Percentiles rank a stretch among this genome's conserved stretches.
These are phyloP conservation scores for Sebastiscus tertius DNA, from an alignment of 2,797 vertebrate species.

Conservation along the genomic window DNA sequence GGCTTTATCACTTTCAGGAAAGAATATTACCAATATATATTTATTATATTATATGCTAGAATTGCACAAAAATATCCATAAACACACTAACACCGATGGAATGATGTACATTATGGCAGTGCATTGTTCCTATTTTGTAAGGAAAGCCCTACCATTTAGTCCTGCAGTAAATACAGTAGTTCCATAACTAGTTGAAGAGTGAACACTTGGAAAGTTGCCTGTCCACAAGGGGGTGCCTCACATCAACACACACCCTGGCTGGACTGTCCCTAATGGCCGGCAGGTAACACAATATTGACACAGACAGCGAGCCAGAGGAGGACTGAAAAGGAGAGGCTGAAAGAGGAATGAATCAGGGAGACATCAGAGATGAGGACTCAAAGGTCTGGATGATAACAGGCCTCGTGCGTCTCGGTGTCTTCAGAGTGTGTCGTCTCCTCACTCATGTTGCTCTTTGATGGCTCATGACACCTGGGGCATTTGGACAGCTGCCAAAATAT, in stretches of 20 bases:
- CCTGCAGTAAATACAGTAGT: not conserved
- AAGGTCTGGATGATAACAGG: conserved; percentile 56
- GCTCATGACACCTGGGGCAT: conserved; percentile 58
- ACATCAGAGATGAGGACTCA: conserved; percentile 50
- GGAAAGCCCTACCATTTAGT: not conserved
- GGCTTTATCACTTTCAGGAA: not conserved
- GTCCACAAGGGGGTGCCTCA: conserved; percentile 75
- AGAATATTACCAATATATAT: not conserved
- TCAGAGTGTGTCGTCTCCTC: conserved; percentile 46
- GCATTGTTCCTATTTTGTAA: not conserved
- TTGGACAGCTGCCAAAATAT: conserved; percentile 58
- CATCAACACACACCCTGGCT: conserved; percentile 18
- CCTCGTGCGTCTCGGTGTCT: conserved; percentile 40
- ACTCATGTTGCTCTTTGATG: conserved; percentile 62
- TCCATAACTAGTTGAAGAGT: not conserved
- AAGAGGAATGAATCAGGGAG: conserved; percentile 56
- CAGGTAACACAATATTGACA: conserved; percentile 38
- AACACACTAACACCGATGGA: not conserved
- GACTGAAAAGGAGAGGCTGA: conserved; percentile 29
- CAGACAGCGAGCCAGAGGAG: conserved; percentile 10
- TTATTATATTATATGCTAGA: not conserved
- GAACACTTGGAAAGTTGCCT: conserved; percentile 14
- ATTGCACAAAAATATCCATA: not conserved
- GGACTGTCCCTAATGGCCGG: conserved; percentile 27
- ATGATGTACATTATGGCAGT: not conserved